These are phyloP conservation scores for Pangasius mekongensis DNA, from an alignment of 2,797 vertebrate genomes.

Conservation along the genomic window DNA sequence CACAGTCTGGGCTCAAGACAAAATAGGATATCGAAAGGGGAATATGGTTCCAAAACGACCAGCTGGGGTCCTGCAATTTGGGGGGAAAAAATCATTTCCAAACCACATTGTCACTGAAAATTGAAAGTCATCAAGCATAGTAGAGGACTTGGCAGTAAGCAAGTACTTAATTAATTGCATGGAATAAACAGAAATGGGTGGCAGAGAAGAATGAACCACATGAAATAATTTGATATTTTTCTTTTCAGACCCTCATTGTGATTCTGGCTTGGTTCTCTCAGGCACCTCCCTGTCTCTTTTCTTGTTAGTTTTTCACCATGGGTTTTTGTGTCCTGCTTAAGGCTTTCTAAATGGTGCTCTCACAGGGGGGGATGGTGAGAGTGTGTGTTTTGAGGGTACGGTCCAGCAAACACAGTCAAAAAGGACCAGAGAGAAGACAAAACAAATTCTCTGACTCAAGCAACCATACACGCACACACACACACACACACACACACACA, in stretches of 20 bases:
- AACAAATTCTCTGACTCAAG: slow-evolving; percentile 38
- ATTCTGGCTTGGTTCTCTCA: slow-evolving; percentile 31
- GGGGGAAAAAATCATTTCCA: not conserved
- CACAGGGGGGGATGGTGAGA: not conserved
- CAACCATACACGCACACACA: not conserved
- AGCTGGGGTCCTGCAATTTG: slow-evolving; percentile 29
- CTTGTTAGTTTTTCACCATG: slow-evolving; percentile 50
- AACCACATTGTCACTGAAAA: not conserved
- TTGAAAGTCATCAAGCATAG: slow-evolving; percentile 24
- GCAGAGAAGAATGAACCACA: slow-evolving; percentile 21
- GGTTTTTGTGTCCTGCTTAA: slow-evolving; percentile 39
- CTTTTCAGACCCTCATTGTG: slow-evolving; percentile 51
- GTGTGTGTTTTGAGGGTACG: slow-evolving; percentile 35
- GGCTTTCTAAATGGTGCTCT: slow-evolving; percentile 47
- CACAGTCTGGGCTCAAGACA: not conserved
- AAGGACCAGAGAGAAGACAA: slow-evolving; percentile 46
- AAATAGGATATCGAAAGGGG: not conserved
- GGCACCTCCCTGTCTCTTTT: slow-evolving; percentile 44
- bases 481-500: not conserved
- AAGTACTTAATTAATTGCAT: slow-evolving; percentile 18
- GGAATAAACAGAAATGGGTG: slow-evolving; percentile 15
- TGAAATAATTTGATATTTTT: slow-evolving; percentile 36
- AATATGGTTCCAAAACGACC: slow-evolving; percentile 1
- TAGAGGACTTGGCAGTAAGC: slow-evolving; percentile 28
- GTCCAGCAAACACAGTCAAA: slow-evolving; percentile 53